phyloP scores from a whole-genome alignment of 2,113 vertebrate species.

The Thalassarche chlororhynchos region DNA sequence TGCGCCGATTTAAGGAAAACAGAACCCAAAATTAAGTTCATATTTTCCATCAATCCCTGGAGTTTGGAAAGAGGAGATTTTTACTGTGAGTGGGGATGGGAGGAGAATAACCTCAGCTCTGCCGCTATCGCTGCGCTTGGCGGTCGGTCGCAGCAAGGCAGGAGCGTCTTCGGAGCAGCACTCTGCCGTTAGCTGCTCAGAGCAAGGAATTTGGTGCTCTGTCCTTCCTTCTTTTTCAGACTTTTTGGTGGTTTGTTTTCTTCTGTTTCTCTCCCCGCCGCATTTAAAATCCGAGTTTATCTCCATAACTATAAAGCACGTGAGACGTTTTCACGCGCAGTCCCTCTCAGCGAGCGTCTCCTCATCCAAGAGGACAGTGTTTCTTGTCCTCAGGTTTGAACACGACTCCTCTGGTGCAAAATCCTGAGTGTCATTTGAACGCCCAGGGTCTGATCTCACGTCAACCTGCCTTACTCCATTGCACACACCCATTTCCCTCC shows the following conservation, averaged over 20 bases:
- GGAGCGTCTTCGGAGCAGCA: neutral
- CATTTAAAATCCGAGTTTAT: neutral
- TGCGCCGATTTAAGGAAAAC: conserved; percentile 56
- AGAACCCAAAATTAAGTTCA: conserved; percentile 64
- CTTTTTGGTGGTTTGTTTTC: too few relatives aligned
- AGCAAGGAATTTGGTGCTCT: neutral
- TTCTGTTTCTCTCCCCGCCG: neutral
- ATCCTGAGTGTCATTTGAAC: neutral
- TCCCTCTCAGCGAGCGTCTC: neutral
- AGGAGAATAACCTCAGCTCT: neutral
- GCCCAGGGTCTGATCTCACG: neutral
- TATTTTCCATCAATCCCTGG: conserved; percentile 25
- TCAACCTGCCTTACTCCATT: neutral
- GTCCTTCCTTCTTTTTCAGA: neutral
- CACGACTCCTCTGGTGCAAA: accelerated
- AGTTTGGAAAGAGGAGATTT: neutral
- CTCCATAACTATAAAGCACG: accelerated
- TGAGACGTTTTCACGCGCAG: accelerated
- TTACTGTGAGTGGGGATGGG: neutral
- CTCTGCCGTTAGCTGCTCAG: neutral
- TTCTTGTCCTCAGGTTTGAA: neutral
- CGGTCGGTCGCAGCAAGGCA: neutral
- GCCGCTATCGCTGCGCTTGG: neutral
- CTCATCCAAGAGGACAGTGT: accelerated
- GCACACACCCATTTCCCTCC: neutral